Evolutionary conservation across 2,888 invertebrate genomes (phyloP), one percentile per base, ranked within the genome.

Genomic region (Maniola hyperantus): DNA sequence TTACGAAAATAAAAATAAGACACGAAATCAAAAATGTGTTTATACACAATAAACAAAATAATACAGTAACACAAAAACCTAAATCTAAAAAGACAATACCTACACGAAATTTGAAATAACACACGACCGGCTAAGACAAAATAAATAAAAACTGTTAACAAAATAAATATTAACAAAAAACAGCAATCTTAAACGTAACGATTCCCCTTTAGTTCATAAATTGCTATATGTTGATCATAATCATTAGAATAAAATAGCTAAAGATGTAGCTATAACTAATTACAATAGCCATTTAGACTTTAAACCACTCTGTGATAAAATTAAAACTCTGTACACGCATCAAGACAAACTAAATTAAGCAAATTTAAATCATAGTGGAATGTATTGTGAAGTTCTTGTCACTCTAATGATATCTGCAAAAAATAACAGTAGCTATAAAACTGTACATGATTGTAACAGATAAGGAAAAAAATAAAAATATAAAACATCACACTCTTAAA

Each of bases 111-210:
- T 69, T 67, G 77, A 77, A 79, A 78, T 79, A 87, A 91, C 86
- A 90, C 89, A 81, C 88, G 79, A 79, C 76, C 77, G 70, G 81
- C 74, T 79, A 80, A 79, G 77, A 82, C 75, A 83, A 80, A 82
- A 82, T 79, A 82, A 87, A 83, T 79, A 81, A 79, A 83, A 85
- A 88, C 84, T 81, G 77, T 80, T 84, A 90, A 90, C 89, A 89
- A 88, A 88, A 88, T 87, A 86, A 88, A 87, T 85, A 86, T 83
- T 83, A 91, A 90, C 87, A 88, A 83, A 85, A 59, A 87, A 89
- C 83, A 84, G 78, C 79, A 81, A 83, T 86, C 89, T 87, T 92
- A 92, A 92, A 92, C 92, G 92, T 92, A 92, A 91, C 91, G 85
- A 88, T 92, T 91, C 91, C 92, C 92, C 92, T 77, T 84, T 84